Evolutionary conservation across 2,797 vertebrate genomes (phyloP).

Genomic region (Rhinoraja longicauda): DNA sequence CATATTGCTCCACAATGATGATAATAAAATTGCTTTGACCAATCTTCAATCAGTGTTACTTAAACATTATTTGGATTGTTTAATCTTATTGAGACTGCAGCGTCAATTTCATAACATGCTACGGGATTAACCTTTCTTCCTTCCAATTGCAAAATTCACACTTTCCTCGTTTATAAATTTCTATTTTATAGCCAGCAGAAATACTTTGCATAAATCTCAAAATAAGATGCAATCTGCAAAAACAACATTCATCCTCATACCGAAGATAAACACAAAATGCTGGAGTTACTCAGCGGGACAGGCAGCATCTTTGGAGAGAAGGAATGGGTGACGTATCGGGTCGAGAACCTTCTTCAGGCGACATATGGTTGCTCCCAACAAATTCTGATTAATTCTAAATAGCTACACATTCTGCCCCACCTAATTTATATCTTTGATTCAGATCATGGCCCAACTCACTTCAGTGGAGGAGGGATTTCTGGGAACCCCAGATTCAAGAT

Average conservation of each 20-base stretch:
- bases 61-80: neutral
- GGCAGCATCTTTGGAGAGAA: too few relatives aligned
- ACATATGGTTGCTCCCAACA: neutral
- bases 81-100: neutral
- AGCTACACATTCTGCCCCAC: neutral
- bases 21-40: slow-evolving; percentile 3
- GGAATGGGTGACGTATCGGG: too few relatives aligned
- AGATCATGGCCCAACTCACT: neutral
- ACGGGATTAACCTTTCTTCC: neutral
- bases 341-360: too few relatives aligned
- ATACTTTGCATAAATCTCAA: neutral
- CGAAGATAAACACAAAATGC: too few relatives aligned
- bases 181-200: neutral
- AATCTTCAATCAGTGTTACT: neutral
- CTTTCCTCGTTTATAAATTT: neutral
- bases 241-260: neutral
- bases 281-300: too few relatives aligned
- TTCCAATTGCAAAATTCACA: neutral
- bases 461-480: neutral
- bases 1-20: neutral
- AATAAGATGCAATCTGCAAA: neutral
- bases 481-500: neutral
- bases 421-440: neutral
- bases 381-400: neutral
- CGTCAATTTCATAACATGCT: neutral